These are phyloP conservation scores for Euthynnus affinis DNA, from an alignment of 2,797 vertebrate genomes.

Conservation along the genomic window DNA sequence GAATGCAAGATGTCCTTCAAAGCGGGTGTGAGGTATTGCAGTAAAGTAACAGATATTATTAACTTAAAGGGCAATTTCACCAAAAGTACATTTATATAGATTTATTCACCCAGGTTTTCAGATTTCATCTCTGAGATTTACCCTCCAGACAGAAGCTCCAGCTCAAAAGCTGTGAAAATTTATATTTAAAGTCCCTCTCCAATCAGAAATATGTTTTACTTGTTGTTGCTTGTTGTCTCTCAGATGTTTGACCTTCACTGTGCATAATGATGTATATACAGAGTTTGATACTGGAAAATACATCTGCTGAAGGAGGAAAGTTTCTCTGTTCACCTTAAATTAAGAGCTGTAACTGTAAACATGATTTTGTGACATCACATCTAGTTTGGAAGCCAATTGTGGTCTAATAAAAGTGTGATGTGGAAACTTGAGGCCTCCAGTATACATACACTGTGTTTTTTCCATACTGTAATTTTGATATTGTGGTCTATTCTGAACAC, in stretches of 20 bases:
- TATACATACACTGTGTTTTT: background rate
- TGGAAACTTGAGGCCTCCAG: too few species aligned
- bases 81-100: background rate
- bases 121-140: constrained; percentile 13
- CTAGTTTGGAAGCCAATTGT: background rate
- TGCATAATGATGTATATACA: background rate
- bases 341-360: background rate
- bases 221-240: background rate
- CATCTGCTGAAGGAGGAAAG: background rate
- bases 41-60: too few species aligned
- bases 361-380: background rate
- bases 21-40: background rate
- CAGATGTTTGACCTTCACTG: background rate
- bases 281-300: background rate
- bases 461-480: too few species aligned
- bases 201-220: background rate
- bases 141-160: too few species aligned
- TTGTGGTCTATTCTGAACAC: too few species aligned
- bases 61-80: background rate
- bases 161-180: background rate
- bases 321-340: background rate
- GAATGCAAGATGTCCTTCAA: background rate
- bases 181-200: background rate
- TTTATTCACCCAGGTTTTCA: background rate
- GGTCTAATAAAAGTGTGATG: too few species aligned